Evolutionary conservation across 2,797 vertebrate genomes (phyloP), one percentile per base, ranked within the genome.

Genomic region (Naso thynnoides): DNA sequence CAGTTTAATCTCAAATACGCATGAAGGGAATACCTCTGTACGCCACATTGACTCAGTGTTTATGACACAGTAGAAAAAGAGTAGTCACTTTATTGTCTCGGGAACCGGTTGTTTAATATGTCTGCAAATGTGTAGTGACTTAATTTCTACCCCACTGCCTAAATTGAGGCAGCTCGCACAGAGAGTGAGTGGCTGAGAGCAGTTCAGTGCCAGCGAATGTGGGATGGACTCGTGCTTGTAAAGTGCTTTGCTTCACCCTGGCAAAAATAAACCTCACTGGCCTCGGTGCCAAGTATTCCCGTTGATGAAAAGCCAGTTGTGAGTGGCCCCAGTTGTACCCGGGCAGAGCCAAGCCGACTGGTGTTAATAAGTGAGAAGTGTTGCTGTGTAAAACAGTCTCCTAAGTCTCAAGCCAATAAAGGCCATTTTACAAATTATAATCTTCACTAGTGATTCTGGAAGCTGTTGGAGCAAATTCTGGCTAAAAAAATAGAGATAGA

Each of bases 301-400:
- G 78, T 76, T 89, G 86, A 87, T 86, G 85, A 79, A 81, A 78
- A 85, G 88, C 83, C 79, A 87, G 86, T 81, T 83, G 81, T 68
- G 81, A 88, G 91, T 79, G 68, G 84, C 83, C 85, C 87, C 64
- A 56, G 73, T 85, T 64, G 85, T 74, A 75, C 52, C 66, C 64
- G 15, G 70, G 76, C 77, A 39, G 70, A 82, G 83, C 86, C 88
- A 71, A 83, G 86, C 84, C 44, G 83, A 81, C 76, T 74, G 73
- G 73, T 81, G 72, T 82, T 90, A 90, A 91, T 90, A 88, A 84
- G 81, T 73, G 80, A 73, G 62, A 83, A 78, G 69, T 41, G 82
- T 47, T 55, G 74, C 62, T 19, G 76, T 56, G 82, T 81, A 81
- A 85, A 90, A 88, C 72, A 21, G 59, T 56, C 68, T 72, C 21